phyloP scores from a whole-genome alignment of 2,113 vertebrate species.

The pig (Sus scrofa) region DNA sequence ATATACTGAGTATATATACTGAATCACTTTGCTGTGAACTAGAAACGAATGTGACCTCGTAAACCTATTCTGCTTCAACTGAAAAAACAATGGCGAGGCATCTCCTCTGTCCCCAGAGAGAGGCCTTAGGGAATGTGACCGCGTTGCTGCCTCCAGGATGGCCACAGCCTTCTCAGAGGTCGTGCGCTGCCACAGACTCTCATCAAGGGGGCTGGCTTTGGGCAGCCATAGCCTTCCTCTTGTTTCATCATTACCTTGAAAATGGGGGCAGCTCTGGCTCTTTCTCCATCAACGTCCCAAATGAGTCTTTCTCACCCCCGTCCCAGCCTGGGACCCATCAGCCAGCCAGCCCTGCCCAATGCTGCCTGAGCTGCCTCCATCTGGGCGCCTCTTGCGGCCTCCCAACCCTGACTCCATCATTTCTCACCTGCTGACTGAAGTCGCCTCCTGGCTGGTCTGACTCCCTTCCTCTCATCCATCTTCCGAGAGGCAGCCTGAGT shows the following conservation, averaged over 20 bases:
- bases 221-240: fast-evolving
- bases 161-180: neutral
- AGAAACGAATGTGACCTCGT: neutral
- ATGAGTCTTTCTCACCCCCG: fast-evolving
- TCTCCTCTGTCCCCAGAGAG: neutral
- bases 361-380: fast-evolving
- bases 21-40: neutral
- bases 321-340: fast-evolving
- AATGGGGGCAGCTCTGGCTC: neutral
- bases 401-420: too few species aligned
- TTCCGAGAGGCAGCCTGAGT: fast-evolving
- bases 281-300: fast-evolving
- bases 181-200: fast-evolving
- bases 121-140: fast-evolving
- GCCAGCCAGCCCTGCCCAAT: fast-evolving
- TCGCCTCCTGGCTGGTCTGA: neutral
- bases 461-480: neutral
- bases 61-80: neutral
- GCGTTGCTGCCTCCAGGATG: fast-evolving
- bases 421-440: neutral
- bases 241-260: neutral
- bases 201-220: fast-evolving
- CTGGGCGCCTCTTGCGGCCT: fast-evolving
- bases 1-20: too few species aligned
- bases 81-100: neutral